phyloP scores from a whole-genome alignment of 2,113 vertebrate species.

The Damaliscus lunatus region DNA sequence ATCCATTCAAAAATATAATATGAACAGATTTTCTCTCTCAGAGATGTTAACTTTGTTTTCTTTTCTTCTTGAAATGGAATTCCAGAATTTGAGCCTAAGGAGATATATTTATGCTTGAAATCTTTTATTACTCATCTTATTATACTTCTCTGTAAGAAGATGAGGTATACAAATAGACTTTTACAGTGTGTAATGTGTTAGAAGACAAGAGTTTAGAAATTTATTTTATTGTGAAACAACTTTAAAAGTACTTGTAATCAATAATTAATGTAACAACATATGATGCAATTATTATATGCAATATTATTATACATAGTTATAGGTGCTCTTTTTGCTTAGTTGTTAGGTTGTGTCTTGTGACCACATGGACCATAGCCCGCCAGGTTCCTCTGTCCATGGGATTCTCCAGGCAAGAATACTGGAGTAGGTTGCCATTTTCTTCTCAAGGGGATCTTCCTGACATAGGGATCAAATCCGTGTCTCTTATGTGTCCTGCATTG shows the following conservation, averaged over 20 bases:
- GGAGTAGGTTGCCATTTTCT: background rate
- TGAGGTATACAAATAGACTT: background rate
- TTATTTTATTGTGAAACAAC: background rate
- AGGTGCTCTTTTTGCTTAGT: background rate
- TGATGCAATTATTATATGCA: background rate
- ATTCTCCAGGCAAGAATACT: background rate
- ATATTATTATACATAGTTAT: background rate
- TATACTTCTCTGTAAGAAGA: background rate
- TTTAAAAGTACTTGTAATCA: background rate
- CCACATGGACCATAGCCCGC: background rate
- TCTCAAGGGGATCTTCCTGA: background rate
- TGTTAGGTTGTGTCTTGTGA: background rate
- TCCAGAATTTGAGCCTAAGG: background rate
- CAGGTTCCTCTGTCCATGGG: background rate
- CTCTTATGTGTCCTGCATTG: background rate
- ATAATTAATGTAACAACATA: background rate
- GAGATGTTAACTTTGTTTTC: background rate
- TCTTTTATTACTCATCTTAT: background rate
- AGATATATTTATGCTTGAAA: background rate
- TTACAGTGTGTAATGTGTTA: background rate
- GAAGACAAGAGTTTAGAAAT: background rate
- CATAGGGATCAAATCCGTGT: rapidly evolving
- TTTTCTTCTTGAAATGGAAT: background rate
- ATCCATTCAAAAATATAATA: background rate
- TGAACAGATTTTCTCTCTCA: background rate